Evolutionary conservation across 2,888 invertebrate genomes (phyloP).

Genomic region (Netelia virgata): DNA sequence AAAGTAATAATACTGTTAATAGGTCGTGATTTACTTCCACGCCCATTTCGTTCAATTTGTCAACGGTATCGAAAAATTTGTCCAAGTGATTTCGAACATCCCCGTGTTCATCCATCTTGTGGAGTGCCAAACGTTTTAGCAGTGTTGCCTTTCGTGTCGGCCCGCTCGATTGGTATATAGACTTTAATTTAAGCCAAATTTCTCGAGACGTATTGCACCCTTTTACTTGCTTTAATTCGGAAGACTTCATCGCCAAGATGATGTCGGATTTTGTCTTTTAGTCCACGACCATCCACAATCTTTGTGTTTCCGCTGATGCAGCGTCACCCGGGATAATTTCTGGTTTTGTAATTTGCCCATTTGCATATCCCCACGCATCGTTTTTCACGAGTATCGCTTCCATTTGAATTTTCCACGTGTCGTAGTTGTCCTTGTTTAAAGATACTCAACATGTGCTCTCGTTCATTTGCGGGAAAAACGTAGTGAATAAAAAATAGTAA

Average conservation of each 20-base stretch:
- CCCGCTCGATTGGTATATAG: constrained; percentile 79
- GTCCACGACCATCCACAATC: background rate
- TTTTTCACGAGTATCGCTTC: constrained; percentile 17
- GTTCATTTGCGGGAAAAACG: too few species aligned
- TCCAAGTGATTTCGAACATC: constrained; percentile 79
- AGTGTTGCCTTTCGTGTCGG: constrained; percentile 82
- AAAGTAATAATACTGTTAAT: constrained; percentile 75
- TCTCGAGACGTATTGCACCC: constrained; percentile 72
- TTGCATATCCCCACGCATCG: constrained; percentile 23
- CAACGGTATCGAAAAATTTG: constrained; percentile 79
- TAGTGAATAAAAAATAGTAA: too few species aligned
- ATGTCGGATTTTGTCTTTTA: constrained; percentile 34
- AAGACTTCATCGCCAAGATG: constrained; percentile 38
- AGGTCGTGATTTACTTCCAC: constrained; percentile 77
- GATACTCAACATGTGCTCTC: too few species aligned
- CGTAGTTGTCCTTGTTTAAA: constrained; percentile 16
- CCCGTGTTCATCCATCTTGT: constrained; percentile 76
- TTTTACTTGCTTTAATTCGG: constrained; percentile 33
- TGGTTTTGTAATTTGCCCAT: background rate
- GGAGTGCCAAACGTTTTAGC: constrained; percentile 79
- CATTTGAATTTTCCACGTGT: constrained; percentile 43
- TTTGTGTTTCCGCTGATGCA: background rate
- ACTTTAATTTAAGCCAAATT: constrained; percentile 79
- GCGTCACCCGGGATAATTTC: too few species aligned
- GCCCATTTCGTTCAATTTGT: constrained; percentile 77